A percentile compares a stretch with the other conserved stretches of the same genome.
Conservation (phyloP, 30 jellyfish, hydroid and myxozoan species). For the Aurelia sp. region DNA sequence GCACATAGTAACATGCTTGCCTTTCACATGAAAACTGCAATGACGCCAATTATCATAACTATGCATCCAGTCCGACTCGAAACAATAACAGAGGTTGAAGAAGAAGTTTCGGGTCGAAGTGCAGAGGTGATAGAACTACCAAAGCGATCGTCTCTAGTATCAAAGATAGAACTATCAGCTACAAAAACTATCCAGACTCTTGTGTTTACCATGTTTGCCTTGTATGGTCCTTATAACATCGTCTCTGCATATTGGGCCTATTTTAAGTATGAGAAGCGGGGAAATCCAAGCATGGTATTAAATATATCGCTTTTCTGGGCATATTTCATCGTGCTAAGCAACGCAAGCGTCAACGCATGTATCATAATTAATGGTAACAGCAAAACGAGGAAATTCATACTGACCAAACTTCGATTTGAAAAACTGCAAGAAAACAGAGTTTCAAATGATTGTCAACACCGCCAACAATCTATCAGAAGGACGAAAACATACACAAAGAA, state of each 20-base stretch:
- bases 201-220: constrained; percentile 19
- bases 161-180: constrained; percentile 19
- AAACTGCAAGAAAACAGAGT: no score
- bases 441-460: no score
- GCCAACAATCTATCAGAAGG: no score
- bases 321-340: constrained; percentile 38
- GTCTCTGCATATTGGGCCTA: constrained; percentile 45
- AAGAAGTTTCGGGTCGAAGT: not conserved
- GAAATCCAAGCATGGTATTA: not conserved
- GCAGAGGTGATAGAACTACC: no score
- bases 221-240: constrained; percentile 54
- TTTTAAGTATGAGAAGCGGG: constrained; percentile 9
- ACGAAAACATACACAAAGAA: no score
- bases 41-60: no score
- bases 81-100: not conserved
- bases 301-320: constrained; percentile 8
- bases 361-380: constrained; percentile 37
- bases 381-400: constrained; percentile 11
- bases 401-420: not conserved
- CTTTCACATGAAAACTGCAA: no score
- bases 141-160: not conserved
- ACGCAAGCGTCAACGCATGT: constrained; percentile 43
- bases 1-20: not conserved
- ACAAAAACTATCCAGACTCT: constrained; percentile 40
- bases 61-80: no score